These are phyloP conservation scores for Ailuropoda melanoleuca DNA, from an alignment of 2,113 vertebrate species.

Conservation along the genomic window DNA sequence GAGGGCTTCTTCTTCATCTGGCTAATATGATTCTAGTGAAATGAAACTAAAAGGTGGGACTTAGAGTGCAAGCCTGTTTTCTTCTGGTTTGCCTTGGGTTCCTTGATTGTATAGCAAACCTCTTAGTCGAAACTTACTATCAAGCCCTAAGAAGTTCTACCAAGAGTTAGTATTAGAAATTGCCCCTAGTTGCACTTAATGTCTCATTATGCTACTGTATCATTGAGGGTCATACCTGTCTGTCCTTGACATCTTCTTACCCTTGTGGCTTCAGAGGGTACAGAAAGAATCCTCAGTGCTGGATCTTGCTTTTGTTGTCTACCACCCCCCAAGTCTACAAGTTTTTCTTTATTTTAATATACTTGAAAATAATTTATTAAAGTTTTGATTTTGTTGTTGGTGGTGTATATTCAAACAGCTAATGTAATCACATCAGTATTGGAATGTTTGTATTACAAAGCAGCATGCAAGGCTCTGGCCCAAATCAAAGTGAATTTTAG, in stretches of 20 bases:
- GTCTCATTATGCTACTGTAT: neutral
- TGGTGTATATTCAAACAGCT: slow-evolving; percentile 17
- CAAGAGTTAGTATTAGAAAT: slow-evolving; percentile 1
- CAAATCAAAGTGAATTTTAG: slow-evolving; percentile 27
- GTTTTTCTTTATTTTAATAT: slow-evolving; percentile 33
- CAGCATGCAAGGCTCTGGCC: neutral
- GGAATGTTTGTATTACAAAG: slow-evolving; percentile 37
- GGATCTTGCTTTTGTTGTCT: neutral
- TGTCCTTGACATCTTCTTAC: slow-evolving; percentile 18
- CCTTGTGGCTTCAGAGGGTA: neutral
- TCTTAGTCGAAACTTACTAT: neutral
- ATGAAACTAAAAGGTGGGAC: neutral
- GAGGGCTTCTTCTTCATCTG: neutral
- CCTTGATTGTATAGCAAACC: neutral
- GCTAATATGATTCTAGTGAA: neutral
- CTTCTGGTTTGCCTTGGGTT: slow-evolving; percentile 16
- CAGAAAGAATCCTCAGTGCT: neutral
- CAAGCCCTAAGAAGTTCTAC: neutral
- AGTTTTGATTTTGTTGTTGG: neutral
- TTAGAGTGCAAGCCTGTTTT: neutral
- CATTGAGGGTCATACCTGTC: neutral
- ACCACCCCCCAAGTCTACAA: neutral
- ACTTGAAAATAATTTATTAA: slow-evolving; percentile 15
- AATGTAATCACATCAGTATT: neutral
- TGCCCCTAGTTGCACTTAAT: neutral